phyloP scores from a whole-genome alignment of 2,113 vertebrate species.

The Leptocoma aspasia region DNA sequence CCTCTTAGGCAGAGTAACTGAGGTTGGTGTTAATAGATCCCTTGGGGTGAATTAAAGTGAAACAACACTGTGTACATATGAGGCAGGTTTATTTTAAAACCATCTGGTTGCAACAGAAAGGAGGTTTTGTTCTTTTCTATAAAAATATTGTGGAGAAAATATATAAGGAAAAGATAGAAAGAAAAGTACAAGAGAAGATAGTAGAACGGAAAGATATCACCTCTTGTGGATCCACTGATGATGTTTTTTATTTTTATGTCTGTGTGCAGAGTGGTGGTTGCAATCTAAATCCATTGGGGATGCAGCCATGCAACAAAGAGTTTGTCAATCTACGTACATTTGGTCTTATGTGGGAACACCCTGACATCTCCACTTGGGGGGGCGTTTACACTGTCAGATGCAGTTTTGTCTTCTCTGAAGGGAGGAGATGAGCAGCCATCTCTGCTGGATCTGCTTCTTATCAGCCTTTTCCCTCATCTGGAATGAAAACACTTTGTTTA shows the following conservation, averaged over 20 bases:
- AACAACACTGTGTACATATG: neutral
- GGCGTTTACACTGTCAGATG: neutral
- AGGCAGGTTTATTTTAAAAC: neutral
- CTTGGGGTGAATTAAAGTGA: neutral
- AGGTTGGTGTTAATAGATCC: neutral
- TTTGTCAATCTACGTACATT: neutral
- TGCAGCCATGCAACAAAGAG: accelerated
- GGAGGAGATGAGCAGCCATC: neutral
- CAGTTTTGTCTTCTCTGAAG: neutral
- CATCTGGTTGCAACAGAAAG: neutral
- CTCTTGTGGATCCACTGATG: neutral
- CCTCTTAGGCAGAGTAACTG: neutral
- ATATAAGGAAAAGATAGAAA: neutral
- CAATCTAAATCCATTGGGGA: neutral
- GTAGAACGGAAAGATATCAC: neutral
- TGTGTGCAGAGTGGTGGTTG: neutral
- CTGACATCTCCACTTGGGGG: neutral
- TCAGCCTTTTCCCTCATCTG: neutral
- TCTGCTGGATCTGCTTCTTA: neutral
- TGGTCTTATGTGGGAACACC: neutral
- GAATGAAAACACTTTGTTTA: neutral
- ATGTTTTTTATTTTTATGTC: neutral
- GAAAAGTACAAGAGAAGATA: neutral
- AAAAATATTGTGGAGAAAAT: neutral
- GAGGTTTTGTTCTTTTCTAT: neutral